A percentile compares a stretch with the other conserved stretches of the same genome.
These are phyloP conservation scores for Tenodera sinensis DNA, from an alignment of 2,888 invertebrate species.

Conservation along the genomic window DNA sequence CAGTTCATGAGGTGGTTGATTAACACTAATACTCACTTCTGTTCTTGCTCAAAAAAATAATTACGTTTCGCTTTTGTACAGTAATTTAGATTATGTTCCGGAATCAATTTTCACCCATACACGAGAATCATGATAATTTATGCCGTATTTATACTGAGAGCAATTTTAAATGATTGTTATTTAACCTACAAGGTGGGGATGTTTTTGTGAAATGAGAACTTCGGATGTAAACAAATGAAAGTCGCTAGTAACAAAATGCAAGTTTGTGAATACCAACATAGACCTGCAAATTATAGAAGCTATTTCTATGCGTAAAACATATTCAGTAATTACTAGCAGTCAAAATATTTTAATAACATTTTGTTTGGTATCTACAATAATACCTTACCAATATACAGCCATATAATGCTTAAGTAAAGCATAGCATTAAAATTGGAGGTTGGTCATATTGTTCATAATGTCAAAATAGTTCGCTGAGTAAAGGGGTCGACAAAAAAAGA, in stretches of 20 bases:
- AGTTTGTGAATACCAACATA: background rate
- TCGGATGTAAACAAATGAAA: background rate
- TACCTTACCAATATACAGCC: too few species aligned
- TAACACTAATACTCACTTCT: too few species aligned
- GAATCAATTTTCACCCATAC: too few species aligned
- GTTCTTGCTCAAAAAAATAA: too few species aligned
- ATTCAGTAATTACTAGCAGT: background rate
- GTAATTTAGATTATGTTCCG: too few species aligned
- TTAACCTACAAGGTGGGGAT: background rate
- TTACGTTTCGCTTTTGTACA: too few species aligned
- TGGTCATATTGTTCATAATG: background rate
- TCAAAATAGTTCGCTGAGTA: slow-evolving; percentile 7
- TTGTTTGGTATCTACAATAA: background rate
- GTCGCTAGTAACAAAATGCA: background rate
- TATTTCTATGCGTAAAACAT: background rate
- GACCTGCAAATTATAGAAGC: background rate
- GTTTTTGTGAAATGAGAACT: background rate
- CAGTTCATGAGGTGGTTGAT: too few species aligned
- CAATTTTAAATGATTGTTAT: background rate
- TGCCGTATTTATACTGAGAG: background rate
- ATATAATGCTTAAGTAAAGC: too few species aligned
- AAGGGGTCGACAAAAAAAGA: slow-evolving; percentile 20
- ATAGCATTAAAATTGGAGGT: background rate
- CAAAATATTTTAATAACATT: background rate
- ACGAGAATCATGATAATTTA: background rate